phyloP scores from a whole-genome alignment of 2,888 invertebrate genomes.

The Pristionchus fissidentatus region DNA sequence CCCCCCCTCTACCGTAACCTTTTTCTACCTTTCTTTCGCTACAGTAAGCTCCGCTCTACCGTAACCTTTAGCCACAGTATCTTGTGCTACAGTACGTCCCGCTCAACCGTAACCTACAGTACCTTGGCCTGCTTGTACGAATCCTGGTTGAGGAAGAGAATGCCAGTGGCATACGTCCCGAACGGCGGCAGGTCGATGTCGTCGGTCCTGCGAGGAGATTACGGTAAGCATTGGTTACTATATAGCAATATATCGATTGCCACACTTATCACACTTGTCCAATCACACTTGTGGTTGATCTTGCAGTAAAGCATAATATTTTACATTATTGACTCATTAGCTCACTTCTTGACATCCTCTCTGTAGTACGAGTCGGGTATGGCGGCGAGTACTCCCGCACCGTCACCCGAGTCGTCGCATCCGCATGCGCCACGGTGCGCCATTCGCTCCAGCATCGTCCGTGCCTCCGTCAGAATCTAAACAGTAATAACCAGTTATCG shows the following conservation, averaged over 20 bases:
- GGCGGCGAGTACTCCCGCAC: constrained; percentile 95
- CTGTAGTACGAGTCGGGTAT: constrained; percentile 95
- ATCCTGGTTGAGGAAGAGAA: constrained; percentile 87
- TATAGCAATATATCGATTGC: not conserved
- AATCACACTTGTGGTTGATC: not conserved
- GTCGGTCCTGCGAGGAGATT: constrained; percentile 55
- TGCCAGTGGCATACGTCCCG: constrained; percentile 95
- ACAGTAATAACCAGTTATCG: not conserved
- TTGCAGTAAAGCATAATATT: too few species aligned
- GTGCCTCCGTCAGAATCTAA: constrained; percentile 94
- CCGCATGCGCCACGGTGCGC: constrained; percentile 99
- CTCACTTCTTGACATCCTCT: constrained; percentile 83
- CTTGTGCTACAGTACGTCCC: too few species aligned
- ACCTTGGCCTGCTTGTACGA: constrained; percentile 75
- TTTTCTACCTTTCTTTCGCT: too few species aligned
- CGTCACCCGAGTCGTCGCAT: constrained; percentile 99
- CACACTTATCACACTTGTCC: too few species aligned
- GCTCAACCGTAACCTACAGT: not conserved
- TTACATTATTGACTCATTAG: not conserved
- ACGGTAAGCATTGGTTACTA: not conserved
- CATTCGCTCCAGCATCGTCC: constrained; percentile 94
- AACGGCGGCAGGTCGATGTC: constrained; percentile 86
- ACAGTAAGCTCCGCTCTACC: not conserved
- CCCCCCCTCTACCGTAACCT: too few species aligned
- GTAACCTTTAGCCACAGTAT: not conserved